phyloP scores from a whole-genome alignment of 37 sponge, comb jelly and placozoan species.

The Halichondria panicea region DNA sequence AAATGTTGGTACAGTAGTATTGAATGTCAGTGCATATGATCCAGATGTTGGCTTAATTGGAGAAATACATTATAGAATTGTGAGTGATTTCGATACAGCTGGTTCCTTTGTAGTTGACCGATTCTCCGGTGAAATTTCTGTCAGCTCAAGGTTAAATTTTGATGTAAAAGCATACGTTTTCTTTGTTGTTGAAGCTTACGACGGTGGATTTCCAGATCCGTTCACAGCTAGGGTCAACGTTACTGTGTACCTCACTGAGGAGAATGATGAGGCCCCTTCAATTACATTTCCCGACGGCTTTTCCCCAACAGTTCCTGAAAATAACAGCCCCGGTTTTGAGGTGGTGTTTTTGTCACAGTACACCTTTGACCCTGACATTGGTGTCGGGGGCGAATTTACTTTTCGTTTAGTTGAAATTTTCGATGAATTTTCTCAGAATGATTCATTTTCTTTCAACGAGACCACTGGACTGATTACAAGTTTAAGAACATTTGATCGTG shows the following conservation, averaged over 20 bases:
- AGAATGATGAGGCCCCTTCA: slow-evolving; percentile 68
- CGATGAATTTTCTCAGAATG: slow-evolving; percentile 21
- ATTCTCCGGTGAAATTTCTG: slow-evolving; percentile 38
- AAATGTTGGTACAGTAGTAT: slow-evolving; percentile 14
- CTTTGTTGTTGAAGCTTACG: slow-evolving; percentile 76
- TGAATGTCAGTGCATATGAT: slow-evolving; percentile 58
- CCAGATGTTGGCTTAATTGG: slow-evolving; percentile 51
- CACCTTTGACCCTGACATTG: slow-evolving; percentile 64
- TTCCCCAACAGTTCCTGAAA: slow-evolving; percentile 37
- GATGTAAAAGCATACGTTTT: slow-evolving; percentile 38
- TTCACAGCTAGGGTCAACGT: slow-evolving; percentile 57
- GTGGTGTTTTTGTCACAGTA: slow-evolving; percentile 37
- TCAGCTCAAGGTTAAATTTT: slow-evolving; percentile 51
- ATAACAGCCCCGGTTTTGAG: slow-evolving; percentile 26
- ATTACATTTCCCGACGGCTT: slow-evolving; percentile 45
- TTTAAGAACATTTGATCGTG: slow-evolving; percentile 46
- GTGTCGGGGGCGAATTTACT: slow-evolving; percentile 49
- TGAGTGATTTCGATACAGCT: slow-evolving; percentile 54
- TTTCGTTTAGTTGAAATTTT: slow-evolving; percentile 31
- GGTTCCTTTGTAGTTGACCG: slow-evolving; percentile 64
- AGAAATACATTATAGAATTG: slow-evolving; percentile 49
- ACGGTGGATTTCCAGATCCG: slow-evolving; percentile 83
- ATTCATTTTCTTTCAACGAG: slow-evolving; percentile 20
- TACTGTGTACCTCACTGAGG: slow-evolving; percentile 47
- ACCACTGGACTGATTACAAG: slow-evolving; percentile 42